Percentiles rank a stretch among this genome's conserved stretches.
Evolutionary conservation across 1,140 invertebrate genomes (phyloP).

Genomic region (Macrotrachela quadricornifera): DNA sequence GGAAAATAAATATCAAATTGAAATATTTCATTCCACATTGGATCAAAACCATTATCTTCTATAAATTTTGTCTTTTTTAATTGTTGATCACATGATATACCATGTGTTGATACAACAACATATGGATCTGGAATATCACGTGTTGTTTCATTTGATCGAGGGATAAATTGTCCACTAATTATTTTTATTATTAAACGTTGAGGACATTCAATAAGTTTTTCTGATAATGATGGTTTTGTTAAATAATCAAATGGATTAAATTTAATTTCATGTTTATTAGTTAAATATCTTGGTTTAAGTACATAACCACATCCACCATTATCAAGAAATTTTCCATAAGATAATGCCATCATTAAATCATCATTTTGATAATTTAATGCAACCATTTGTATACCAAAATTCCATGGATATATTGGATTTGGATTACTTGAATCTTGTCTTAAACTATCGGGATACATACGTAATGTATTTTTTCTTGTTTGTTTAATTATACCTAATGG

Average conservation of each 20-base stretch:
- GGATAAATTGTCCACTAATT: constrained; percentile 5
- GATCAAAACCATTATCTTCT: constrained; percentile 34
- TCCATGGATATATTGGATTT: constrained; percentile 5
- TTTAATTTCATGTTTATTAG: neutral
- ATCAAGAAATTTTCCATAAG: constrained; percentile 22
- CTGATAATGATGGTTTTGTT: neutral
- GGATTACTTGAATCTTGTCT: constrained; percentile 3
- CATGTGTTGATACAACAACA: neutral
- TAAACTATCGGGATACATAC: constrained; percentile 4
- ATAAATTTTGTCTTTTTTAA: neutral
- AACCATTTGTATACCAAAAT: constrained; percentile 9
- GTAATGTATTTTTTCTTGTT: constrained; percentile 1
- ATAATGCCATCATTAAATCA: constrained; percentile 16
- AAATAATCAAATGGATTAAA: neutral
- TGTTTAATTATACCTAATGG: neutral
- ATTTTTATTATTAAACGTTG: constrained; percentile 1
- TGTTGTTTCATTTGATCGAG: neutral
- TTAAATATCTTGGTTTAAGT: constrained; percentile 21
- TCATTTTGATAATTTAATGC: constrained; percentile 13
- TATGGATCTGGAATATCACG: constrained; percentile 7
- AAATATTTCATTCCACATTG: constrained; percentile 35
- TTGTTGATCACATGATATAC: neutral
- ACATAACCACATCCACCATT: constrained; percentile 28
- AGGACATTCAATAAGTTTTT: neutral
- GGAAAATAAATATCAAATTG: constrained; percentile 30